A percentile compares a stretch with the other conserved stretches of the same genome.
These are phyloP conservation scores for Pammene fasciana DNA, from an alignment of 2,888 invertebrate species.

Conservation along the genomic window DNA sequence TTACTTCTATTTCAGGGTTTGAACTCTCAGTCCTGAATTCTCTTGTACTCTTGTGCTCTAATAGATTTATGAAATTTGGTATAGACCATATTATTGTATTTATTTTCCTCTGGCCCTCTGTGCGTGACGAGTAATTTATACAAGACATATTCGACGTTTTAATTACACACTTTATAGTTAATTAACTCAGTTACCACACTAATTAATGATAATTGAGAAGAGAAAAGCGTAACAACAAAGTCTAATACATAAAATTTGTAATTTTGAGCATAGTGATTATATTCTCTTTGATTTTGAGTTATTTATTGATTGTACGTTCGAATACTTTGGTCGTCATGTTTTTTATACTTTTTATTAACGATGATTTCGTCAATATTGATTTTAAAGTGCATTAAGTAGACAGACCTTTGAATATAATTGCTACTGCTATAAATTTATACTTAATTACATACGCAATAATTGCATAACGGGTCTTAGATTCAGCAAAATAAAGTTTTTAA, in stretches of 20 bases:
- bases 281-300: no score
- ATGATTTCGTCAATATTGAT: no score
- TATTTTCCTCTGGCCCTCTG: conserved; percentile 73
- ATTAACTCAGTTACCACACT: conserved; percentile 8
- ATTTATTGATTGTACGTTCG: conserved; percentile 29
- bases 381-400: no score
- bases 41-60: conserved; percentile 65
- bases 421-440: no score
- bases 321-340: conserved; percentile 5
- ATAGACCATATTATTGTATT: conserved; percentile 75
- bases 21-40: conserved; percentile 71
- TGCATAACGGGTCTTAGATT: no score
- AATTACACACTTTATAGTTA: conserved; percentile 14
- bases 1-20: conserved; percentile 52
- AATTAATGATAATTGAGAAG: conserved; percentile 14
- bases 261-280: no score
- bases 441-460: no score
- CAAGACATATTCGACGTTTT: conserved; percentile 52
- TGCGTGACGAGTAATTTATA: conserved; percentile 68
- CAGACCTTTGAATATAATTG: no score
- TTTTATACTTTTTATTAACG: no score
- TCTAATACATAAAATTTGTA: not conserved
- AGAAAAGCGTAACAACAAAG: not conserved
- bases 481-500: no score
- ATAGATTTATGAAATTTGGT: conserved; percentile 64